Evolutionary conservation across 2,113 vertebrate species (phyloP).

Genomic region (Myiozetetes cayanensis): DNA sequence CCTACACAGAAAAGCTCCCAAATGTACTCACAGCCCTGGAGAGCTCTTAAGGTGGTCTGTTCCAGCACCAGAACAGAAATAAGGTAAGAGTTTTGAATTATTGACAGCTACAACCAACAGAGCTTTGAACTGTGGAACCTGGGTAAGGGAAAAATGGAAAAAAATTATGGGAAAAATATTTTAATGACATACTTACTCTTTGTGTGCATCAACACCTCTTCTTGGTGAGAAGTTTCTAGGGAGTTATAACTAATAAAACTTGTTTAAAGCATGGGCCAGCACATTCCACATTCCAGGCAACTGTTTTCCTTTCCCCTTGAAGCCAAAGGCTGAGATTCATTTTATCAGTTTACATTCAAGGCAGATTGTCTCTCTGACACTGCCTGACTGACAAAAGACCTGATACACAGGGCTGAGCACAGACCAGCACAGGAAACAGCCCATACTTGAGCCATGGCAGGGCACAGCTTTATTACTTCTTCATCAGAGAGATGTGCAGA

Average conservation of each 20-base stretch:
- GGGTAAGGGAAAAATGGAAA: neutral
- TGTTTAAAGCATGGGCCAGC: neutral
- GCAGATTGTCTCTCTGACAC: neutral
- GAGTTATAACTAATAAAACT: neutral
- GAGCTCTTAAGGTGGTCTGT: slow-evolving; percentile 34
- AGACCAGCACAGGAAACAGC: neutral
- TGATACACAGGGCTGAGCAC: rapidly evolving
- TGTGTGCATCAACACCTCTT: neutral
- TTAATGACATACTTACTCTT: neutral
- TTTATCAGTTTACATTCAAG: neutral
- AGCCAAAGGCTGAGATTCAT: neutral
- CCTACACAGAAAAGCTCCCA: neutral
- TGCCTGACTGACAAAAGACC: neutral
- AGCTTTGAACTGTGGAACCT: neutral
- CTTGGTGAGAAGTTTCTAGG: neutral
- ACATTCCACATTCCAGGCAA: neutral
- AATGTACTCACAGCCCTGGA: neutral
- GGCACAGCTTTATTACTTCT: neutral
- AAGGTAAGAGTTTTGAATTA: slow-evolving; percentile 36
- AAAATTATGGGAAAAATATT: neutral
- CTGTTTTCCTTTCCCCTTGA: neutral
- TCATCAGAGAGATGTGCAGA: neutral
- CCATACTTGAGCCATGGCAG: neutral
- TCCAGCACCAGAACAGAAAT: slow-evolving; percentile 7
- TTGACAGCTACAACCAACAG: neutral